phyloP scores from a whole-genome alignment of 2,797 vertebrate species.

The Thamnophis elegans region DNA sequence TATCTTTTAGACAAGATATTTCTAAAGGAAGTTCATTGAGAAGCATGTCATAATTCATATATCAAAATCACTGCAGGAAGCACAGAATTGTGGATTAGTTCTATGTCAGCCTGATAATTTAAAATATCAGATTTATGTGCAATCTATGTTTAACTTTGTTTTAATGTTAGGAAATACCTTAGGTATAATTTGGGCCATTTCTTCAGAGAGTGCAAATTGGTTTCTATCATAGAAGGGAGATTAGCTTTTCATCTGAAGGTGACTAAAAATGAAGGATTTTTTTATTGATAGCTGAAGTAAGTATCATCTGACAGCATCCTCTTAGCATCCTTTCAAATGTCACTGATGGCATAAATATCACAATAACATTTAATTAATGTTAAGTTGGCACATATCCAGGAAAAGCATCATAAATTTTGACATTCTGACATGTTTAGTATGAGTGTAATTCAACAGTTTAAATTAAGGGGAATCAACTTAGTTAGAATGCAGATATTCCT shows the following conservation, averaged over 20 bases:
- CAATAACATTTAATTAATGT: slow-evolving; percentile 39
- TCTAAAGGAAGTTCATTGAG: neutral
- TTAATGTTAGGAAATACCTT: slow-evolving; percentile 1
- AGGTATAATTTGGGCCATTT: neutral
- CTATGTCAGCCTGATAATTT: neutral
- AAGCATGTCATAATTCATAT: slow-evolving; percentile 28
- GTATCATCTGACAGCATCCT: slow-evolving; percentile 13
- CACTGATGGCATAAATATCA: slow-evolving; percentile 31
- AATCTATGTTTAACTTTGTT: slow-evolving; percentile 15
- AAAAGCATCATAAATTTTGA: slow-evolving; percentile 25
- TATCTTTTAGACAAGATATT: neutral
- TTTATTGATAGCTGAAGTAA: slow-evolving; percentile 18
- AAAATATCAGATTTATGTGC: neutral
- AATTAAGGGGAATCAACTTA: neutral
- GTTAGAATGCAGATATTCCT: neutral
- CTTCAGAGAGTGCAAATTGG: neutral
- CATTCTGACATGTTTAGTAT: slow-evolving; percentile 9
- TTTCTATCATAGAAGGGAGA: neutral
- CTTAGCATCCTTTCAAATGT: slow-evolving; percentile 27
- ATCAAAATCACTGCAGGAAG: slow-evolving; percentile 29
- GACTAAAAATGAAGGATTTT: neutral
- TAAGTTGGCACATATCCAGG: slow-evolving; percentile 24
- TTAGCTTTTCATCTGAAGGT: neutral
- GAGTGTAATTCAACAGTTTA: slow-evolving; percentile 8
- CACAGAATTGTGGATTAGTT: slow-evolving; percentile 22